phyloP scores from a whole-genome alignment of 2,888 invertebrate genomes.

The Pyrocoelia pectoralis region DNA sequence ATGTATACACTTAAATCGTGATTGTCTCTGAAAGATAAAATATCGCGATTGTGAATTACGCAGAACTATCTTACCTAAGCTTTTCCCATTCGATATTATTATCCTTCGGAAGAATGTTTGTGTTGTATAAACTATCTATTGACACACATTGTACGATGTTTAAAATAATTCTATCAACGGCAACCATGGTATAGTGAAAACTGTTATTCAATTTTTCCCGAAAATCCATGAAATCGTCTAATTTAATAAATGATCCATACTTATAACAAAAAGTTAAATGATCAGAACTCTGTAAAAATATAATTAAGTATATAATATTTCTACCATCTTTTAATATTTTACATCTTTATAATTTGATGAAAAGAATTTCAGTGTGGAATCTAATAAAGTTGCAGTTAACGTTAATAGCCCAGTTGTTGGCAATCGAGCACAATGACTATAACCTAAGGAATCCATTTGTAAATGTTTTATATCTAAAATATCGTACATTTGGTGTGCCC shows the following conservation, averaged over 20 bases:
- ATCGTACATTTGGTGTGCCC: conserved; percentile 78
- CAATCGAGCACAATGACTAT: conserved; percentile 79
- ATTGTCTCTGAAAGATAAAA: conserved; percentile 69
- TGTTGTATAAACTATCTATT: conserved; percentile 63
- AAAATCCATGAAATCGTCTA: conserved; percentile 89
- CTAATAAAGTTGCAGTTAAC: conserved; percentile 74
- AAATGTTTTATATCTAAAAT: conserved; percentile 91
- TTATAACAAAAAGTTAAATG: conserved; percentile 93
- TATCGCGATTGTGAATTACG: neutral
- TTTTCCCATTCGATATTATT: conserved; percentile 68
- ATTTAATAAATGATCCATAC: conserved; percentile 92
- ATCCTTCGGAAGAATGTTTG: conserved; percentile 68
- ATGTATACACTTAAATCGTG: conserved; percentile 77
- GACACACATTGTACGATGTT: conserved; percentile 68
- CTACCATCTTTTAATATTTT: conserved; percentile 53
- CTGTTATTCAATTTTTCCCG: conserved; percentile 83
- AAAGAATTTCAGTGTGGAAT: conserved; percentile 85
- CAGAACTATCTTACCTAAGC: conserved; percentile 54
- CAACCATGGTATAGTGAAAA: conserved; percentile 74
- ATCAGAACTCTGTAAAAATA: conserved; percentile 77
- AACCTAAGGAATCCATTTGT: conserved; percentile 91
- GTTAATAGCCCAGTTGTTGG: conserved; percentile 76
- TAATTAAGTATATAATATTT: neutral
- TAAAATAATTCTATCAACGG: conserved; percentile 73
- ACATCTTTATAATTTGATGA: conserved; percentile 89